Conservation (phyloP, 2,888 invertebrate species). For the Pedicia rivosa region DNA sequence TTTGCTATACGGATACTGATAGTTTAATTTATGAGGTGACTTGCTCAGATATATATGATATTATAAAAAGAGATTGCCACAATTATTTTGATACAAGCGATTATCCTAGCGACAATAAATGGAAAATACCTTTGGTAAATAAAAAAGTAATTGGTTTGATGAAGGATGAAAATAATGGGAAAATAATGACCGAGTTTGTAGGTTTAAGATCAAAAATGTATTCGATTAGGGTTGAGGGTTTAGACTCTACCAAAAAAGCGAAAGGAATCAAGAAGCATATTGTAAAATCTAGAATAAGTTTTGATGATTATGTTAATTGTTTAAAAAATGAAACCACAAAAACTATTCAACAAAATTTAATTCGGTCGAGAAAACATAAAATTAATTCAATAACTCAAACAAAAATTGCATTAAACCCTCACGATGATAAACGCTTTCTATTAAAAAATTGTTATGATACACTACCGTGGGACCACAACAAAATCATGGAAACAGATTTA, state of each 20-base stretch:
- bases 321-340: constrained; percentile 1
- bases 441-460: neutral
- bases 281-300: neutral
- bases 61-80: constrained; percentile 14
- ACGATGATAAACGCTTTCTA: constrained; percentile 1
- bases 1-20: constrained; percentile 16
- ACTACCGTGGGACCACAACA: neutral
- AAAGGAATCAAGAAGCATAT: neutral
- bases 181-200: constrained; percentile 15
- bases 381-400: neutral
- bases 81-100: constrained; percentile 14
- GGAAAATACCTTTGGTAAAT: constrained; percentile 15
- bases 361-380: neutral
- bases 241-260: neutral
- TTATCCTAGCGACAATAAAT: constrained; percentile 16
- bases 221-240: constrained; percentile 12
- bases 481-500: neutral
- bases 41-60: constrained; percentile 14
- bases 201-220: constrained; percentile 19
- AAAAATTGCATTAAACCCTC: neutral
- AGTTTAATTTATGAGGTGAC: constrained; percentile 15
- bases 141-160: constrained; percentile 17
- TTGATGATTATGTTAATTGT: constrained; percentile 4
- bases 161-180: constrained; percentile 17
- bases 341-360: constrained; percentile 2